Base-by-base conservation (phyloP, 2,888 invertebrate genomes). In the Drepanosiphum platanoidis region DNA sequence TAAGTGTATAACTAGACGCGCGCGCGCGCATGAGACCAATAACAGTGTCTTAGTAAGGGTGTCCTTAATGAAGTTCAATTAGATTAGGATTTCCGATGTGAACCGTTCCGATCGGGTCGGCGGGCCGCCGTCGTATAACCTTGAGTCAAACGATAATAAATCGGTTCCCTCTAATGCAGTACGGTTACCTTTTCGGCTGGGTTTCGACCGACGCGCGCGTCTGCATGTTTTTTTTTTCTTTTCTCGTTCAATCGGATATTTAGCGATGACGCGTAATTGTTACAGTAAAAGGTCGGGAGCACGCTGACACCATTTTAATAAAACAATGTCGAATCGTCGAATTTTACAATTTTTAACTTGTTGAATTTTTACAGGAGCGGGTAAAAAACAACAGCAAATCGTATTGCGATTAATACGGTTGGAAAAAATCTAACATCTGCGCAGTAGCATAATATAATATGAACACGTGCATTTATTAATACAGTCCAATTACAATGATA, bases 31-130 rank as follows among this genome's bases (percentile, higher is more conserved):
- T 32, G 30, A 13, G 22, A 74, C 52, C 75, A n/a, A 30, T 42
- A 42, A 42, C n/a, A n/a, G n/a, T n/a, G n/a, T 7, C 22, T 15
- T 52, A 18, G 52, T 52, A 52, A 52, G 42, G 74, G 52, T 75
- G 13, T 27, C 34, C 46, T 66, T 32, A 79, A 79, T 32, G 79
- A 46, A 42, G 79, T 66, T 79, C 66, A 68, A 79, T 79, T 79
- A 15, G 42, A 79, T 68, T 32, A 42, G 66, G 46, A 46, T 46
- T 46, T n/a, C n/a, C 13, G 11, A 78, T 39, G 64, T n/a, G 18
- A 61, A 64, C 64, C 30, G 22, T 64, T 78, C n/a, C 11, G 11
- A 64, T 22, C 18, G 46, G 22, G 34, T n/a, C 68, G 32, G 4
- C 27, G 18, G 27, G 61, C 18, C 22, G 22, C 11, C 3, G 61